Evolutionary conservation across 1,140 invertebrate genomes (phyloP).

Genomic region (Cardiocondyla obscurior): DNA sequence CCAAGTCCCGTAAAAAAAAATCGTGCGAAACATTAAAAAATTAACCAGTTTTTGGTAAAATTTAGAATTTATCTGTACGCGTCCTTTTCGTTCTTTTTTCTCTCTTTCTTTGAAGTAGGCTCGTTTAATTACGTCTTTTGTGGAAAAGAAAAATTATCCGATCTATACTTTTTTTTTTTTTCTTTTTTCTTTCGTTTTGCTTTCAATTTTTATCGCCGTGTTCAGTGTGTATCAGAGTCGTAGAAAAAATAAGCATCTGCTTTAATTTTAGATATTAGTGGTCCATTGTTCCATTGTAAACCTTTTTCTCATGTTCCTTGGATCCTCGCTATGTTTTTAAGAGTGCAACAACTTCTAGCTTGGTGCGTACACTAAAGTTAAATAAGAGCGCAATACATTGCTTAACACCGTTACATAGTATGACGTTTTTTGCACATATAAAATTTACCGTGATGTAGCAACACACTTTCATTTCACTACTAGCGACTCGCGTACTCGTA

Average conservation of each 20-base stretch:
- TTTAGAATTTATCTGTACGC: constrained; percentile 40
- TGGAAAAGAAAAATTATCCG: constrained; percentile 59
- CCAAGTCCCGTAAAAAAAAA: constrained; percentile 46
- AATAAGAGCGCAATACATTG: constrained; percentile 58
- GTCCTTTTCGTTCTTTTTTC: constrained; percentile 27
- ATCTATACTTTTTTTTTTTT: constrained; percentile 52
- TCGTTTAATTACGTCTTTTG: constrained; percentile 50
- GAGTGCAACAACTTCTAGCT: constrained; percentile 63
- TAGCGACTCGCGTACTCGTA: constrained; percentile 6
- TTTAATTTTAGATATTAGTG: constrained; percentile 74
- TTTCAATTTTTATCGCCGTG: constrained; percentile 62
- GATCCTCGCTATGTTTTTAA: constrained; percentile 56
- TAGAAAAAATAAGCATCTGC: constrained; percentile 79
- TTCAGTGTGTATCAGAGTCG: constrained; percentile 68
- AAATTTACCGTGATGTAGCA: constrained; percentile 62
- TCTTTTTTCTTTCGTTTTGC: constrained; percentile 42
- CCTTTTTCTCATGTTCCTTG: constrained; percentile 58
- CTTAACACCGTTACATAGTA: constrained; percentile 41
- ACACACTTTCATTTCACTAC: constrained; percentile 65
- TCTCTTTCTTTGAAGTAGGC: constrained; percentile 58
- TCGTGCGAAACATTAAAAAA: constrained; percentile 32
- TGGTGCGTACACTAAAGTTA: constrained; percentile 66
- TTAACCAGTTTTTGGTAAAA: constrained; percentile 39
- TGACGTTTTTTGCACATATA: constrained; percentile 46
- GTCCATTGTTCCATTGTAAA: constrained; percentile 76